Conservation (phyloP, 1,140 invertebrate genomes). For the Augochlora pura region DNA sequence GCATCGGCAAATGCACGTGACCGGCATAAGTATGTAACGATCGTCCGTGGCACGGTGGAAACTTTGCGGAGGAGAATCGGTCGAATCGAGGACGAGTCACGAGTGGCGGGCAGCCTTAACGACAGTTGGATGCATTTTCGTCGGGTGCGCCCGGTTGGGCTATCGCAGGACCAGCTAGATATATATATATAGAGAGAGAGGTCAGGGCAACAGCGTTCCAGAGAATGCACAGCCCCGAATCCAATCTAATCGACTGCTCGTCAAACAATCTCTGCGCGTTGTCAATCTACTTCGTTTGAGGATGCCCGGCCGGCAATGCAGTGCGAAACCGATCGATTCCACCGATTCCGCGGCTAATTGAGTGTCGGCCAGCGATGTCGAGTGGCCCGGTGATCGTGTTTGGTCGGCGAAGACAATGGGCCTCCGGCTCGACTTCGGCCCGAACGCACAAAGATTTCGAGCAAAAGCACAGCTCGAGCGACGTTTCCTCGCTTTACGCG, state of each 20-base stretch:
- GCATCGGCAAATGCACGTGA: slow-evolving; percentile 4
- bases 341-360: slow-evolving; percentile 29
- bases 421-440: not conserved
- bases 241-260: slow-evolving; percentile 56
- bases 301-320: slow-evolving; percentile 32
- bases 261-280: slow-evolving; percentile 55
- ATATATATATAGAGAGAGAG: no score
- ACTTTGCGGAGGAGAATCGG: slow-evolving; percentile 15
- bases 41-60: not conserved
- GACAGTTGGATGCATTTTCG: slow-evolving; percentile 38
- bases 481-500: no score
- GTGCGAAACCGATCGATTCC: slow-evolving; percentile 52
- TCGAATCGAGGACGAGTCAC: slow-evolving; percentile 20
- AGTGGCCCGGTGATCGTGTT: slow-evolving; percentile 18
- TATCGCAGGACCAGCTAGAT: no score
- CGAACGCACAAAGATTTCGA: not conserved
- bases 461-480: not conserved
- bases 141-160: slow-evolving; percentile 31
- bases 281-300: slow-evolving; percentile 56
- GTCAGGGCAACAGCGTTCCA: not conserved
- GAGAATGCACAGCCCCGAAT: slow-evolving; percentile 24
- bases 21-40: slow-evolving; percentile 12
- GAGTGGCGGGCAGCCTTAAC: slow-evolving; percentile 25
- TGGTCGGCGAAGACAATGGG: slow-evolving; percentile 25
- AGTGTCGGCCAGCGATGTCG: not conserved